phyloP scores from a whole-genome alignment of 2,113 vertebrate species.

The Laticauda colubrina region DNA sequence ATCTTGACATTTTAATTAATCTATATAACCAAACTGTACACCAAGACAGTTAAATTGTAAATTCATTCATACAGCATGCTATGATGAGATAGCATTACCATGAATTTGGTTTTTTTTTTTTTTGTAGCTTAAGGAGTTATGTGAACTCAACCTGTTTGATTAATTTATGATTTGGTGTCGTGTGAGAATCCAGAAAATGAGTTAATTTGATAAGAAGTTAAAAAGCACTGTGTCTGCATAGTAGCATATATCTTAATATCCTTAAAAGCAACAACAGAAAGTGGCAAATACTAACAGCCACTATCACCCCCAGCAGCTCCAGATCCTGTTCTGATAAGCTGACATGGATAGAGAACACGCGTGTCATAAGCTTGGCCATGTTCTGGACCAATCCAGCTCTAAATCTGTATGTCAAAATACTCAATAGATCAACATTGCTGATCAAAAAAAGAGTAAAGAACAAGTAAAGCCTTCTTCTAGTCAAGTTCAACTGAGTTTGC shows the following conservation, averaged over 20 bases:
- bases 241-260: not conserved
- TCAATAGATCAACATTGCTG: not conserved
- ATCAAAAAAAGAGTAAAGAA: not conserved
- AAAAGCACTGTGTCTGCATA: not conserved
- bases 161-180: not conserved
- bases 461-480: not conserved
- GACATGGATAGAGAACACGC: not conserved
- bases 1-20: not conserved
- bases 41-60: not conserved
- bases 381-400: not conserved
- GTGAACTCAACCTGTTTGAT: not conserved
- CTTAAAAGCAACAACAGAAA: not conserved
- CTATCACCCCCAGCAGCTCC: not conserved
- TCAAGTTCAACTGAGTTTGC: not conserved
- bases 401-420: not conserved
- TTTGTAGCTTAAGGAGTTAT: not conserved
- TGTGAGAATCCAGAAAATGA: not conserved
- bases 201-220: not conserved
- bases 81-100: not conserved
- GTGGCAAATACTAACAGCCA: not conserved
- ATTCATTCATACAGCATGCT: not conserved
- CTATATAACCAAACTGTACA: not conserved
- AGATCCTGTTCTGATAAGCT: not conserved
- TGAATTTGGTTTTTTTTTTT: not conserved
- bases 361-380: not conserved